These are phyloP conservation scores for Nyctalus aviator DNA, from an alignment of 2,797 vertebrate species.

Conservation along the genomic window DNA sequence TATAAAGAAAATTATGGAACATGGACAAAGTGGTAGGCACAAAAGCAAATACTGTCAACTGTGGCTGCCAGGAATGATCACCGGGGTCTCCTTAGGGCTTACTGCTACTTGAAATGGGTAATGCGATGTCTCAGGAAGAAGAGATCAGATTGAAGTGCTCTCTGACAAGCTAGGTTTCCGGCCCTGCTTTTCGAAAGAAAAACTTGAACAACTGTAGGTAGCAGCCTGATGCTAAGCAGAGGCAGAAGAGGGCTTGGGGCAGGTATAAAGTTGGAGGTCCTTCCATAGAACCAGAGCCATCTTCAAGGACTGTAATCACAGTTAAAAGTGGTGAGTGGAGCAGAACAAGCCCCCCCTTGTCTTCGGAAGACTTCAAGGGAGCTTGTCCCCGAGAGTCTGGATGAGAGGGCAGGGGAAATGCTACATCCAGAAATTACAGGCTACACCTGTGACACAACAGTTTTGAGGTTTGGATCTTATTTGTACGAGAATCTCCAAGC, in stretches of 20 bases:
- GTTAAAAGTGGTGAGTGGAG: not conserved
- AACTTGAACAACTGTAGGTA: not conserved
- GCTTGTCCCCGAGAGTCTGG: not conserved
- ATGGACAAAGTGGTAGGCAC: not conserved
- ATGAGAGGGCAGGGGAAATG: not conserved
- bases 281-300: not conserved
- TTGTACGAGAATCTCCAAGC: not conserved
- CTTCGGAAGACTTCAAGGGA: not conserved
- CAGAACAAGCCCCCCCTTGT: not conserved
- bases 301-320: not conserved
- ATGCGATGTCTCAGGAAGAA: not conserved
- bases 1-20: not conserved
- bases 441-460: not conserved
- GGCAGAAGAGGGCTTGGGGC: not conserved
- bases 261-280: not conserved
- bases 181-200: not conserved
- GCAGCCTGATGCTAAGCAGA: not conserved
- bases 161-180: not conserved
- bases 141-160: not conserved
- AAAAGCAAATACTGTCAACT: not conserved
- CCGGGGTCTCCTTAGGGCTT: not conserved
- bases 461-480: conserved; percentile 25
- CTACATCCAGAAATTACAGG: conserved; percentile 35
- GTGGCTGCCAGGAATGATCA: not conserved
- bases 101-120: not conserved